Base-by-base conservation (phyloP, 2,113 vertebrate genomes). In the Lophotis ruficrista region DNA sequence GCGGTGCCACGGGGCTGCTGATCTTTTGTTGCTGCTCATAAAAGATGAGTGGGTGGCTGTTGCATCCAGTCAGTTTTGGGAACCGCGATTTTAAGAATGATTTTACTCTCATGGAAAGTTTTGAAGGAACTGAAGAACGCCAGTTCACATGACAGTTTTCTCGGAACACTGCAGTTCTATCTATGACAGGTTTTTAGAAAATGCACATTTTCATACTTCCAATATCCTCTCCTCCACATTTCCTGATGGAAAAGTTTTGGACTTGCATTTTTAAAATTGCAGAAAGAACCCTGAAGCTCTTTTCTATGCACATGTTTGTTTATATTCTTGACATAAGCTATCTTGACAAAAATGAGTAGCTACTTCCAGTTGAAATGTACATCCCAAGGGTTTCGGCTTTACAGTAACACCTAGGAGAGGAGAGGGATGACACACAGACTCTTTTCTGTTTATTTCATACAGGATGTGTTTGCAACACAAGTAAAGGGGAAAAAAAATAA, bases 41-140 rank as follows among this genome's bases (percentile, higher is more conserved):
- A 11, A 8, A 5, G 28, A 37, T 8, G 50, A 22, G 10, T 0
- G 8, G 47, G 13, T 38, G 48, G 15, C 13, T 28, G 18, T 12
- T 0, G 0, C 12, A 41, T 3, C 31, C 7, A 1, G 14, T 12
- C 28, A 3, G 43, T 6, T 13, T 25, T 5, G 43, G 50, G 51
- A n/a, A n/a, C 22, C 14, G 3, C 0, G 1, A 10, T 38, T 48
- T 17, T 11, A 25, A 57, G 27, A 31, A 11, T 6, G 6, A 12
- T 14, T 83, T 56, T n/a, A 15, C 31, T 47, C 12, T 30, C 19
- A 18, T 33, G 6, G 31, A 2, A 22, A 47, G 31, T 58, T 70
- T n/a, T 3, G 2, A 18, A 57, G 23, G 27, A 72, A 3, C 33
- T 9, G n/a, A 38, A 38, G 45, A 60, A 47, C 62, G 28, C 5